Evolutionary conservation across 2,113 vertebrate species (phyloP).

Genomic region (human): DNA sequence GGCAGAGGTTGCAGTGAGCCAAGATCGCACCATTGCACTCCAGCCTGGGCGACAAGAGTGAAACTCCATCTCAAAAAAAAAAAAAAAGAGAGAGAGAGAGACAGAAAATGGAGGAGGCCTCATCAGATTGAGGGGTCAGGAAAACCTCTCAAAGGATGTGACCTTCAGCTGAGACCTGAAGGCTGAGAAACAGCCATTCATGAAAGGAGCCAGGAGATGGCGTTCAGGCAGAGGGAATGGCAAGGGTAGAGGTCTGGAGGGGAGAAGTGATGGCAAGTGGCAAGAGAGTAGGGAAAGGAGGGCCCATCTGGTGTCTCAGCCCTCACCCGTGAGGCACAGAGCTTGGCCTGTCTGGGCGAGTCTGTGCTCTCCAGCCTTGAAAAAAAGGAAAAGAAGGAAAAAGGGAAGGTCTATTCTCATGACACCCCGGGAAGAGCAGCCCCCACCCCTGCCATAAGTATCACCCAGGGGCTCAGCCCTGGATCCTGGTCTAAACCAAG

Average conservation of each 20-base stretch:
- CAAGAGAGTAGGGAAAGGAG: background rate
- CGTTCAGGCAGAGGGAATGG: background rate
- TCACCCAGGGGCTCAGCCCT: background rate
- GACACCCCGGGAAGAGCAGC: background rate
- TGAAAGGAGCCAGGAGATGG: background rate
- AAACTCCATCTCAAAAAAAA: too few relatives aligned
- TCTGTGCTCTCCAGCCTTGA: background rate
- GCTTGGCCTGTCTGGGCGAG: background rate
- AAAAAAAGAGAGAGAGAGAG: too few relatives aligned
- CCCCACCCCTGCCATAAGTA: background rate
- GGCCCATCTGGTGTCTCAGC: background rate
- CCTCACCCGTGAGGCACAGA: background rate
- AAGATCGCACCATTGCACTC: too few relatives aligned
- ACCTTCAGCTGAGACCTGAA: background rate
- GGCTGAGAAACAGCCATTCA: background rate
- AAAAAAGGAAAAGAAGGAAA: background rate
- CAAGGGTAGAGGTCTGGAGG: background rate
- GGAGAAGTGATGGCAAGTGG: fast-evolving
- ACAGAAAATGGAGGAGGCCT: background rate
- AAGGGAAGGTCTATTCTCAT: background rate
- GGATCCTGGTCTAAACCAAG: too few relatives aligned
- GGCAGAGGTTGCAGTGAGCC: too few relatives aligned
- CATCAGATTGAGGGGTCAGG: background rate
- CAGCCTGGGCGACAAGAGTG: too few relatives aligned
- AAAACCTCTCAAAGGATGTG: background rate